Evolutionary conservation across 1,140 invertebrate species (phyloP).

Genomic region (Drosophila insularis): DNA sequence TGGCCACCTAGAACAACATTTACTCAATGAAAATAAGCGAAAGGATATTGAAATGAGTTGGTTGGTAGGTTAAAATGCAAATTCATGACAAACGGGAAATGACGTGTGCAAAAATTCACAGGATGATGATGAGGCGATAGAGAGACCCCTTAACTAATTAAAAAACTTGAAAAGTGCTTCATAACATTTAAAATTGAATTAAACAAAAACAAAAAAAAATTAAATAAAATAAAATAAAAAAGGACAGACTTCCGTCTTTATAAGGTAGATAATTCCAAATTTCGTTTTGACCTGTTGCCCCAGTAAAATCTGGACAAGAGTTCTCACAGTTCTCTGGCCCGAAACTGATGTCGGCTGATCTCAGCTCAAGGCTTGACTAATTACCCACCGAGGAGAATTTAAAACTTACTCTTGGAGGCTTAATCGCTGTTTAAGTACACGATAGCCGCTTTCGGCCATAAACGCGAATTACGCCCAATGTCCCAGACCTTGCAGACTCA

Average conservation of each 20-base stretch:
- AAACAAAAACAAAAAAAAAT: too few species aligned
- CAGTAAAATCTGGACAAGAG: slow-evolving; percentile 43
- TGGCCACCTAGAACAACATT: slow-evolving; percentile 35
- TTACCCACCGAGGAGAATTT: slow-evolving; percentile 39
- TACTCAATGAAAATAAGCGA: slow-evolving; percentile 75
- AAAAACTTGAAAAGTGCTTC: slow-evolving; percentile 41
- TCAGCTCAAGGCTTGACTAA: slow-evolving; percentile 37
- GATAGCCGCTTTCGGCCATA: slow-evolving; percentile 62
- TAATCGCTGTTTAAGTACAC: slow-evolving; percentile 79
- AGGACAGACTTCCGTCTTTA: slow-evolving; percentile 35
- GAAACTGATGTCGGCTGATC: slow-evolving; percentile 17
- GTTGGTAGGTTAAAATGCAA: slow-evolving; percentile 63
- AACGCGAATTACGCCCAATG: slow-evolving; percentile 79
- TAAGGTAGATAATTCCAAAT: not conserved
- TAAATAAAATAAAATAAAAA: slow-evolving; percentile 1
- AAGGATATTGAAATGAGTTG: slow-evolving; percentile 79
- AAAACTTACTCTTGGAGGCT: slow-evolving; percentile 28
- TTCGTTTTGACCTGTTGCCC: slow-evolving; percentile 67
- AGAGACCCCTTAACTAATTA: slow-evolving; percentile 53
- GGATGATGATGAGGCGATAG: slow-evolving; percentile 54
- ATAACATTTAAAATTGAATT: slow-evolving; percentile 68
- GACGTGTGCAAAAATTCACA: slow-evolving; percentile 79
- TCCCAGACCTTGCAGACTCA: slow-evolving; percentile 57
- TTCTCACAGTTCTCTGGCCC: slow-evolving; percentile 58
- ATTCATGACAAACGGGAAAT: slow-evolving; percentile 77